Evolutionary conservation across 2,797 vertebrate genomes (phyloP).

Genomic region (Cyclopterus lumpus): DNA sequence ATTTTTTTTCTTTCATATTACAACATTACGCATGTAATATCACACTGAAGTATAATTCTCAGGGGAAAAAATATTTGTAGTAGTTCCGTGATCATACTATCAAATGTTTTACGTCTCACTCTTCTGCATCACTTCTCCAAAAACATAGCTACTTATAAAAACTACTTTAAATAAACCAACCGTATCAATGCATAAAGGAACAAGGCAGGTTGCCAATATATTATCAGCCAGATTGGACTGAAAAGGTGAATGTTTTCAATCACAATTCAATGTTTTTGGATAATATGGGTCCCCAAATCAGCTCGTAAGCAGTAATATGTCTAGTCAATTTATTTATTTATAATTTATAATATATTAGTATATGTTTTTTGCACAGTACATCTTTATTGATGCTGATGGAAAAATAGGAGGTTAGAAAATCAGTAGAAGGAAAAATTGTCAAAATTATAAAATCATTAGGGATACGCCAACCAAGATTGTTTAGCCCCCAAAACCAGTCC

Average conservation of each 20-base stretch:
- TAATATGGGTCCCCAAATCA: not conserved
- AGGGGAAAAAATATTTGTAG: not conserved
- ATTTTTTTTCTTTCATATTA: too few species aligned
- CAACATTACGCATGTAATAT: too few species aligned
- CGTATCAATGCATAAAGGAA: not conserved
- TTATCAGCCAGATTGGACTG: not conserved
- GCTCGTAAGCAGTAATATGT: not conserved
- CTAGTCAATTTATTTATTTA: not conserved
- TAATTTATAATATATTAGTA: too few species aligned
- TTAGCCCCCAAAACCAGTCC: not conserved
- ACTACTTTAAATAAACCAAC: not conserved
- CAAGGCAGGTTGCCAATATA: not conserved
- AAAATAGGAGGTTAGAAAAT: not conserved
- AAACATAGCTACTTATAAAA: not conserved
- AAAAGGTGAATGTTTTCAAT: not conserved
- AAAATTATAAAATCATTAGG: not conserved
- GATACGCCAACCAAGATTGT: too few species aligned
- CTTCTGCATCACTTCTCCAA: not conserved
- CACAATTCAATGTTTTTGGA: not conserved
- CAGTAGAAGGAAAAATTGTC: not conserved
- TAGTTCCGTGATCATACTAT: not conserved
- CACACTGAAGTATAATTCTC: not conserved
- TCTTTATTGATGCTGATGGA: not conserved
- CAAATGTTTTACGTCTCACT: not conserved
- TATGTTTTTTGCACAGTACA: not conserved